phyloP scores from a whole-genome alignment of 2,888 invertebrate genomes.

The Willowsia nigromaculata region DNA sequence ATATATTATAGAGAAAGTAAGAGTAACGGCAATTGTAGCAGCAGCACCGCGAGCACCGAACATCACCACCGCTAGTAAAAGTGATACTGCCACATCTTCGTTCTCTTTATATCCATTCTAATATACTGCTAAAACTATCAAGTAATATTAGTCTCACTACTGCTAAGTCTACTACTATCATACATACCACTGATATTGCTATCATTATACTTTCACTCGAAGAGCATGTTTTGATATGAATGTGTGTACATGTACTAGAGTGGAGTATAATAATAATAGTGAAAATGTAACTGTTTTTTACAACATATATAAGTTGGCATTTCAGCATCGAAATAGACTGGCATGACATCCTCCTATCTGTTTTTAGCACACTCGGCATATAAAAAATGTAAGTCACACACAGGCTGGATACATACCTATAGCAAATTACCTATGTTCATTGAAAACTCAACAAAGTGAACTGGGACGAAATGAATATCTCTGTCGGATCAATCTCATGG shows the following conservation, averaged over 20 bases:
- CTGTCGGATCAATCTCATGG: not conserved
- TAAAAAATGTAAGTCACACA: not conserved
- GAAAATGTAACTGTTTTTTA: not conserved
- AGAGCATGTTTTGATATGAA: not conserved
- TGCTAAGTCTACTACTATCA: slow-evolving; percentile 2
- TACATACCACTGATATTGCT: not conserved
- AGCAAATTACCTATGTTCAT: not conserved
- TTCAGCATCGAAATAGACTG: not conserved
- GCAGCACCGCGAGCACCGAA: not conserved
- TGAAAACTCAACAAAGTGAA: not conserved
- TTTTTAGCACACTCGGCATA: not conserved
- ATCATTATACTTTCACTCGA: not conserved
- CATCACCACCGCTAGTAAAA: not conserved
- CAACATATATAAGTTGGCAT: not conserved
- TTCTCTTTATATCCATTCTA: slow-evolving; percentile 43
- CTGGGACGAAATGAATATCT: not conserved
- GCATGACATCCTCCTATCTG: not conserved
- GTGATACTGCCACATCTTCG: slow-evolving; percentile 33
- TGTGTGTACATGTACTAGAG: not conserved
- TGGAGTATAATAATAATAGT: not conserved
- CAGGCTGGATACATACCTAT: not conserved
- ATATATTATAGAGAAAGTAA: not conserved
- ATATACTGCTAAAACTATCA: slow-evolving; percentile 60
- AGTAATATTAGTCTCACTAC: slow-evolving; percentile 32
- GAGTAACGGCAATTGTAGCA: not conserved